Evolutionary conservation across 2,113 vertebrate species (phyloP), one percentile per base, ranked within the genome.

Genomic region (Cathartes aura): DNA sequence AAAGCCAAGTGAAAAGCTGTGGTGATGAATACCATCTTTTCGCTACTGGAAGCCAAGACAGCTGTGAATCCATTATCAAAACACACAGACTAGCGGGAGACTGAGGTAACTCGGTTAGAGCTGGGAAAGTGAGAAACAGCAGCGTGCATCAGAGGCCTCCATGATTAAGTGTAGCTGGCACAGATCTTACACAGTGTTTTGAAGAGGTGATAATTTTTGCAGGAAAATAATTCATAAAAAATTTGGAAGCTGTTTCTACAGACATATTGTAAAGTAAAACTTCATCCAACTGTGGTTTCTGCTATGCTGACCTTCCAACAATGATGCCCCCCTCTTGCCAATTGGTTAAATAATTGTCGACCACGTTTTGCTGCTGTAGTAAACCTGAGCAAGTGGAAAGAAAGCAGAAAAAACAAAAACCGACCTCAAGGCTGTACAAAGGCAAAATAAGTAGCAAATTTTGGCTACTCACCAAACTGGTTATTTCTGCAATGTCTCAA

Each of bases 401-500:
- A 38, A 93, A 75, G 36, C 2, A 6, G 32, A 55, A 56, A 26
- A 50, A 45, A 9, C 38, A 38, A 58, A 63, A 11, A 2, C 1
- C 18, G 67, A 60, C 8, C 43, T 72, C 43, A 71, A 82, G 29
- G n/a, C 30, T 55, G 18, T n/a, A 78, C 8, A 90, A 76, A 81
- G 24, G 24, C 50, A 89, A 93, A 87, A 38, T 11, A 64, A 70
- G 55, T 15, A 42, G 16, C 18, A 79, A 70, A 42, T 82, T 55
- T 22, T 87, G 55, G 11, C 47, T 74, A 98, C 98, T 99, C 93
- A 99, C 99, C 99, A 98, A 99, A 98, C 90, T 99, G 99, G 96
- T 99, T 99, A 60, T 98, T 99, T 98, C 99, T 99, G 98, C 99
- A 99, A 89, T 99, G 98, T 87, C 99, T 98, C 92, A 99, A 97